Base-by-base conservation (phyloP, 1,140 invertebrate species). In the Drosophila simulans region DNA sequence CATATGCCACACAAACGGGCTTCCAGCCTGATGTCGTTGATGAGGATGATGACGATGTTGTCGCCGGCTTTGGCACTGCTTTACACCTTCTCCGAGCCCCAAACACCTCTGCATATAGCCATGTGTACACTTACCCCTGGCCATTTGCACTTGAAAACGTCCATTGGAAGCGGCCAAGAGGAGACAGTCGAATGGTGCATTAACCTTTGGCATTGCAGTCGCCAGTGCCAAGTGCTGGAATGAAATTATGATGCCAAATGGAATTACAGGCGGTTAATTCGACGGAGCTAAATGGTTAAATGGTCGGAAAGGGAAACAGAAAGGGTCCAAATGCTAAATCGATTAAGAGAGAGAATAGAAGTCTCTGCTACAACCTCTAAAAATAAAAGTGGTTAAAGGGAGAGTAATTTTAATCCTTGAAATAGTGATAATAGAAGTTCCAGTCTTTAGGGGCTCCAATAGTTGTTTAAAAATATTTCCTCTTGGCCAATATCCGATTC, bases 141-240 rank as follows among this genome's bases (percentile, higher is more conserved):
- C 39, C 83, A 82, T 82, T 78, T 83, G 78, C 78, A 78, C 70
- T 82, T 77, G 79, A 82, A 86, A 82, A 71, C 75, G 71, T 64
- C 42, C 54, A 75, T 42, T 63, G 52, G 45, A 49, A 80, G 63
- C 45, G 72, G 48, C 43, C 80, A 75, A 48, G 56, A 77, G 56
- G 56, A 77, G 77, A 72, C 75, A 79, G 69, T 88, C 79, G 60
- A 79, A 83, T 69, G 84, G 83, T 76, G 71, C 83, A 88, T 89
- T 88, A 89, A 88, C 83, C 83, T 89, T 52, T 70, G 63, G 35
- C 81, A 80, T 77, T 80, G 65, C 51, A 55, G 64, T 40, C 31
- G 25, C 11, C 3, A 22, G 42, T 69, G 66, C 49, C 51, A 27
- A 48, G 43, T 40, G 37, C 51, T 49, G 65, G 51, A 56, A 71